Evolutionary conservation across 1,140 invertebrate species (phyloP).

Genomic region (Aethina tumida): DNA sequence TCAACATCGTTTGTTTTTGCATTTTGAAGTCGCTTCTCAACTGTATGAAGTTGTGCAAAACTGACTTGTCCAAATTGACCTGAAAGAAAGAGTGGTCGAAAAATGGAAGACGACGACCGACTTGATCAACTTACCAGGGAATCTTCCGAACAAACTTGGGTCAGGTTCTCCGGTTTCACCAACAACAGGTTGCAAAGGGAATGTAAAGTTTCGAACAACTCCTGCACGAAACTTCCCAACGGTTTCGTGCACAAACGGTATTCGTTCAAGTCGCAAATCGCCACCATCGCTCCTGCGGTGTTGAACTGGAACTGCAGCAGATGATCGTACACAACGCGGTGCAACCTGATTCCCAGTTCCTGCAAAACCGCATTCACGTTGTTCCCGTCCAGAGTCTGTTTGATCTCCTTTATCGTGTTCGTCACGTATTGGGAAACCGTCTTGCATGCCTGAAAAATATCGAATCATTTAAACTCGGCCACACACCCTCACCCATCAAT

Average conservation of each 20-base stretch:
- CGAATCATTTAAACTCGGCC: no score
- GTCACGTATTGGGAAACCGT: constrained; percentile 80
- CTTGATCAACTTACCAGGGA: constrained; percentile 67
- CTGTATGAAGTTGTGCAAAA: constrained; percentile 87
- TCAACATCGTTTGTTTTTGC: constrained; percentile 46
- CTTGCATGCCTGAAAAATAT: constrained; percentile 76
- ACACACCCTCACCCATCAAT: no score
- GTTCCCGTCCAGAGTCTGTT: constrained; percentile 82
- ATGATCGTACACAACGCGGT: constrained; percentile 93
- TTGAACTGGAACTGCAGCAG: constrained; percentile 92
- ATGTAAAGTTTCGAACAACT: constrained; percentile 89
- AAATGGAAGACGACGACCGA: no score
- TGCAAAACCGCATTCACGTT: constrained; percentile 79
- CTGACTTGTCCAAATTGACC: constrained; percentile 77
- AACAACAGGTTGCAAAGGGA: constrained; percentile 91
- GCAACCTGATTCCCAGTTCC: constrained; percentile 84
- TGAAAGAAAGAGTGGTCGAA: no score
- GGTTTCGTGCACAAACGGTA: constrained; percentile 50
- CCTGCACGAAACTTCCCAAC: constrained; percentile 68
- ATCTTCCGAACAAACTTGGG: constrained; percentile 89
- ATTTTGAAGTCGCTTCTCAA: constrained; percentile 86
- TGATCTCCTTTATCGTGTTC: constrained; percentile 66
- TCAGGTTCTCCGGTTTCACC: constrained; percentile 92
- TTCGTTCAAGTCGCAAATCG: constrained; percentile 97
- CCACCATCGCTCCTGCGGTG: constrained; percentile 91